Evolutionary conservation across 2,797 vertebrate genomes (phyloP).

Genomic region (Tinamus major): DNA sequence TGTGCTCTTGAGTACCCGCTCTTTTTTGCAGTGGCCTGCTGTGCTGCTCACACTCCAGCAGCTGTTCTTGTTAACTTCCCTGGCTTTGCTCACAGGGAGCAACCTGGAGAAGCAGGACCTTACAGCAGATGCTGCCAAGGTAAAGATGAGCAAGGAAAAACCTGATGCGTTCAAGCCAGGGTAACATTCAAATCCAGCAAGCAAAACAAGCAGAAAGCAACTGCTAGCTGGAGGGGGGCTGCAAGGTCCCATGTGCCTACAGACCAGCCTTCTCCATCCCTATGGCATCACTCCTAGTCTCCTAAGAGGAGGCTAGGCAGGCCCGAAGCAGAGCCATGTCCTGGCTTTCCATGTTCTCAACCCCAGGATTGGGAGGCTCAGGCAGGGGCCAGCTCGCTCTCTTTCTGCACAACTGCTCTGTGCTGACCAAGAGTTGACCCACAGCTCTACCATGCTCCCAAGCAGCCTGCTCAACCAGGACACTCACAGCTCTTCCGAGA

Average conservation of each 20-base stretch:
- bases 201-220: no score
- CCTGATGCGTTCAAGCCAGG: no score
- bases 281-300: no score
- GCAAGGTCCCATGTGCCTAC: no score
- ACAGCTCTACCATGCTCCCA: background rate
- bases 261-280: no score
- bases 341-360: background rate
- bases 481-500: slow-evolving; percentile 74
- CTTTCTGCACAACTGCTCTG: background rate
- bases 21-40: background rate
- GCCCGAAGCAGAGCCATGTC: background rate
- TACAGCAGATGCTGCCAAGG: no score
- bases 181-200: no score
- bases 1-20: background rate
- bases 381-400: background rate
- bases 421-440: background rate
- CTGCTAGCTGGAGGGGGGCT: no score
- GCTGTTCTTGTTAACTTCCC: no score
- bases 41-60: background rate
- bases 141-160: no score
- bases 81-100: no score
- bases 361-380: background rate
- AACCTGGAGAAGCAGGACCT: background rate
- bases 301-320: background rate
- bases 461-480: background rate